Percentiles rank a stretch among this genome's conserved stretches.
phyloP scores from a whole-genome alignment of 2,797 vertebrate genomes.

The Hozukius guyotensis region DNA sequence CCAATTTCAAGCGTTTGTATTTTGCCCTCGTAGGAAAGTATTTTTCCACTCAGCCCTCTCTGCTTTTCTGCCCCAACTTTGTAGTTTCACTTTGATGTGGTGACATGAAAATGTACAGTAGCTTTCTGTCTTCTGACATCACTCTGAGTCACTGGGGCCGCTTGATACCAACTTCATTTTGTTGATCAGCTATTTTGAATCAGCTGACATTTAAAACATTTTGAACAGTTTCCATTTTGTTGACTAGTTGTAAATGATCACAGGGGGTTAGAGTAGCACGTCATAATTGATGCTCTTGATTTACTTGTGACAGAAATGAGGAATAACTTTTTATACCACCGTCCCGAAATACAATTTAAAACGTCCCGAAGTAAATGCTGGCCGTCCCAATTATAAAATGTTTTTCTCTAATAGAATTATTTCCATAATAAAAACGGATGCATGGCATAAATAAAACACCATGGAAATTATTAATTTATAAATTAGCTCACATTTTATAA shows the following conservation, averaged over 20 bases:
- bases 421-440: background rate
- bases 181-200: background rate
- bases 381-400: background rate
- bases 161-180: background rate
- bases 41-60: constrained; percentile 41
- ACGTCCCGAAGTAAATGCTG: background rate
- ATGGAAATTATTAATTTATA: background rate
- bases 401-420: background rate
- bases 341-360: background rate
- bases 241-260: background rate
- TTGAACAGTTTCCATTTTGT: background rate
- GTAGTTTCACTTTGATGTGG: constrained; percentile 59
- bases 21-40: constrained; percentile 32
- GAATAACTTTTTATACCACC: background rate
- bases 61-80: background rate
- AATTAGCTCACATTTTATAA: background rate
- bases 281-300: background rate
- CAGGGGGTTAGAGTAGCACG: background rate
- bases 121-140: constrained; percentile 31
- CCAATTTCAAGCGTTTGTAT: constrained; percentile 53
- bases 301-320: background rate
- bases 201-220: background rate
- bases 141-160: constrained; percentile 9
- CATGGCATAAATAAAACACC: background rate
- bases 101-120: constrained; percentile 38